Percentiles rank a stretch among this genome's conserved stretches.
Evolutionary conservation across 2,797 vertebrate genomes (phyloP).

Genomic region (Acanthurus leucopareius): DNA sequence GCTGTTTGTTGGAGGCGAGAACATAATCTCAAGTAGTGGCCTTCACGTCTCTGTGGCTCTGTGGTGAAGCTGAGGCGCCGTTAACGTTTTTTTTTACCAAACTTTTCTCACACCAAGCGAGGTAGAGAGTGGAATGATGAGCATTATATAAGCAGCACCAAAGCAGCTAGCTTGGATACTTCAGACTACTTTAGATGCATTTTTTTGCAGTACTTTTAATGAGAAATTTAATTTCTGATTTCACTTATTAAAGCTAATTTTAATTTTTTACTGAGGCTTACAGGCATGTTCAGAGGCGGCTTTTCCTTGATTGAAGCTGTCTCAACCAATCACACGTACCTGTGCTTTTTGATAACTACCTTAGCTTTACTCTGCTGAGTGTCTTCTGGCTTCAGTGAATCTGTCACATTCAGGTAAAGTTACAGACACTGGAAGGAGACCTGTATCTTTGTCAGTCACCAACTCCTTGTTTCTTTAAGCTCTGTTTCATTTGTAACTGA

Average conservation of each 20-base stretch:
- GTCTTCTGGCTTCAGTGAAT: background rate
- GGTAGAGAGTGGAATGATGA: background rate
- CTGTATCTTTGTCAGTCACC: background rate
- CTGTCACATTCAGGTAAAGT: background rate
- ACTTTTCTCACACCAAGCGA: constrained; percentile 4
- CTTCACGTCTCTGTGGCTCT: background rate
- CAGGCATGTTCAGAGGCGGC: background rate
- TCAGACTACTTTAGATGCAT: no score
- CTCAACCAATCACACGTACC: background rate
- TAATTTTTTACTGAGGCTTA: background rate
- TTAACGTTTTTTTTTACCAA: constrained; percentile 1
- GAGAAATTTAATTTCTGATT: background rate
- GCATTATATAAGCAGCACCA: background rate
- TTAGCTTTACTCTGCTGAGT: background rate
- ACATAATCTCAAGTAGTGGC: constrained; percentile 18
- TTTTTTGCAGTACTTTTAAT: no score
- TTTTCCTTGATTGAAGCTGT: background rate
- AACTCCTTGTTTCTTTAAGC: constrained; percentile 12
- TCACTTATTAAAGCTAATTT: background rate
- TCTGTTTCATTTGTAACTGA: constrained; percentile 8
- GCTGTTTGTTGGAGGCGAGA: constrained; percentile 4
- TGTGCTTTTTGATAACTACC: background rate
- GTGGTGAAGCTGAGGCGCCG: background rate
- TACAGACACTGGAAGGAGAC: background rate
- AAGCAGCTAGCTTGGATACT: background rate